phyloP scores from a whole-genome alignment of 1,140 invertebrate species.

The Drosophila busckii region DNA sequence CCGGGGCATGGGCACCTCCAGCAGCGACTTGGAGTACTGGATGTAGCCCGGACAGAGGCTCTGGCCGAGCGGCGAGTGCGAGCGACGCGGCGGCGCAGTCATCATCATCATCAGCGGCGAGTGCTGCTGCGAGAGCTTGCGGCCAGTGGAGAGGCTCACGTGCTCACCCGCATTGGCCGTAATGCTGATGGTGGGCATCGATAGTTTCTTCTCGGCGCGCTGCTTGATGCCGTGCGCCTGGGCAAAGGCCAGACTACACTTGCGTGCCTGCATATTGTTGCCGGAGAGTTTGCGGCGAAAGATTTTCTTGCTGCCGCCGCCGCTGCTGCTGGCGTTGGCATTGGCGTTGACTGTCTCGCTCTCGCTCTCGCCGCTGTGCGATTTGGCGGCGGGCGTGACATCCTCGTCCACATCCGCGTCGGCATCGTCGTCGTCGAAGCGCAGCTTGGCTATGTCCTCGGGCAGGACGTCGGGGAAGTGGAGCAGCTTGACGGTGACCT shows the following conservation, averaged over 20 bases:
- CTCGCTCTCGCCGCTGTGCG: conserved; percentile 36
- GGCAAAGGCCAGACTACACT: conserved; percentile 74
- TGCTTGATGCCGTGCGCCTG: conserved; percentile 71
- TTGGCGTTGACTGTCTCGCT: neutral
- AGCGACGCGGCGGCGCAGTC: conserved; percentile 35
- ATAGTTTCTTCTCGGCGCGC: conserved; percentile 60
- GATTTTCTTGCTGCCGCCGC: conserved; percentile 41
- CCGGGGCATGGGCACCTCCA: conserved; percentile 85
- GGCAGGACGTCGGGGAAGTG: conserved; percentile 75
- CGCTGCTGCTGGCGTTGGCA: neutral
- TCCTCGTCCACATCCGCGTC: conserved; percentile 14
- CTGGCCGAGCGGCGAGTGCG: conserved; percentile 61
- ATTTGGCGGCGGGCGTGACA: conserved; percentile 1
- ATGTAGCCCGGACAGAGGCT: conserved; percentile 84
- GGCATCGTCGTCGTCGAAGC: conserved; percentile 61
- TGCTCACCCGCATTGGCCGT: conserved; percentile 59
- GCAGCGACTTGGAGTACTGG: conserved; percentile 87
- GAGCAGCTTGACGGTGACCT: conserved; percentile 71
- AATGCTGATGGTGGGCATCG: conserved; percentile 67
- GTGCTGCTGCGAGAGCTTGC: conserved; percentile 45
- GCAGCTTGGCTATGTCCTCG: conserved; percentile 69
- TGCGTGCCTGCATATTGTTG: conserved; percentile 61
- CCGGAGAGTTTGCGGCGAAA: conserved; percentile 64
- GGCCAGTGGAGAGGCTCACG: conserved; percentile 14
- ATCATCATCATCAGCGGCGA: conserved; percentile 32